These are phyloP conservation scores for Pseudonaja textilis DNA, from an alignment of 2,113 vertebrate genomes.

Conservation along the genomic window DNA sequence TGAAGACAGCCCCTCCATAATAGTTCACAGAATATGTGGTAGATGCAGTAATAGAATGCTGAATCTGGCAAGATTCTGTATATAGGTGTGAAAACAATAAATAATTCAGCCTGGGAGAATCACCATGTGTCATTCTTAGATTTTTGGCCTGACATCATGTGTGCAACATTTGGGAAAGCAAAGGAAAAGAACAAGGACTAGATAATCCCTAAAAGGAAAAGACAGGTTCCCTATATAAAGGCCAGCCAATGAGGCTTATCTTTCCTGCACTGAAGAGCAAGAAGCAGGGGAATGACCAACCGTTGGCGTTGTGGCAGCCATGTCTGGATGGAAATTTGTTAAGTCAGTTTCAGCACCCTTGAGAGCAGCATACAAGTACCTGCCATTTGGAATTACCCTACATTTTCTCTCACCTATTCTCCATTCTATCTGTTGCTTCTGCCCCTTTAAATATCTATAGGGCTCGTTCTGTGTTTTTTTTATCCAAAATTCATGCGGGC, in stretches of 20 bases:
- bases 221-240: not conserved
- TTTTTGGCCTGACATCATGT: not conserved
- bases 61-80: not conserved
- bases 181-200: not conserved
- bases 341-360: not conserved
- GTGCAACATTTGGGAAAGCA: not conserved
- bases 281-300: not conserved
- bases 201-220: not conserved
- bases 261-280: not conserved
- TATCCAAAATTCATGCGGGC: not conserved
- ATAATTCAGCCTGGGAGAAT: not conserved
- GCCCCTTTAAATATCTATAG: not conserved
- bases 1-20: not conserved
- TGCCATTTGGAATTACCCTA: not conserved
- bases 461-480: not conserved
- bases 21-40: not conserved
- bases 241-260: not conserved
- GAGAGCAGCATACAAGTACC: not conserved
- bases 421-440: too few species aligned
- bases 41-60: not conserved
- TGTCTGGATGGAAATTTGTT: not conserved
- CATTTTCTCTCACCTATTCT: not conserved
- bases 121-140: not conserved
- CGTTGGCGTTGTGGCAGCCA: not conserved
- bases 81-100: not conserved